These are phyloP conservation scores for Garrulus glandarius DNA, from an alignment of 2,797 vertebrate species.

Conservation along the genomic window DNA sequence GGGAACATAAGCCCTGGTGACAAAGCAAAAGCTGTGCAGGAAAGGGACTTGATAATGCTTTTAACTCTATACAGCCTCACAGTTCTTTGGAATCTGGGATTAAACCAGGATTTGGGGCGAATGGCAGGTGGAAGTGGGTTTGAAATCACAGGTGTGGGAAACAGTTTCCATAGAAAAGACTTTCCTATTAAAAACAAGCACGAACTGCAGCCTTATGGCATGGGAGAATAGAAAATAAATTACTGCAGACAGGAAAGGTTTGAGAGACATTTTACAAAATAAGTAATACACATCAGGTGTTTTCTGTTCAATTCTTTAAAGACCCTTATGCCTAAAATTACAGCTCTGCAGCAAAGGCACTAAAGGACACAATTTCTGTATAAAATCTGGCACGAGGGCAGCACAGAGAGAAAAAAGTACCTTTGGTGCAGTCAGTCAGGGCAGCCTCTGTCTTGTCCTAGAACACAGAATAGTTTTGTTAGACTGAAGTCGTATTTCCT, in stretches of 20 bases:
- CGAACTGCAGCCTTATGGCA: neutral
- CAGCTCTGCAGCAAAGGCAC: neutral
- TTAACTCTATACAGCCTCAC: neutral
- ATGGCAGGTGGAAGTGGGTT: neutral
- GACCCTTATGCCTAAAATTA: neutral
- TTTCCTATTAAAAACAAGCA: neutral
- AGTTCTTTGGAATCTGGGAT: neutral
- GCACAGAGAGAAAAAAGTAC: conserved; percentile 56
- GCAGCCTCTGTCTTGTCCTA: conserved; percentile 89
- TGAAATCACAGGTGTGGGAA: neutral
- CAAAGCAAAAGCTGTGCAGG: conserved; percentile 24
- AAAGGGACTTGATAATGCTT: neutral
- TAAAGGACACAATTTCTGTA: neutral
- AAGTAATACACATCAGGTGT: neutral
- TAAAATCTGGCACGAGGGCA: neutral
- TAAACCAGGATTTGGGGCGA: neutral
- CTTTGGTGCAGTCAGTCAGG: conserved; percentile 90
- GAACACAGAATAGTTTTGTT: conserved; percentile 13
- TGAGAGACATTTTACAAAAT: neutral
- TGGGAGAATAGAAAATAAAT: neutral
- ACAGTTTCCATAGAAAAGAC: neutral
- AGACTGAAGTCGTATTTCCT: neutral
- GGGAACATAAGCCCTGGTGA: neutral
- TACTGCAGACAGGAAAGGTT: neutral
- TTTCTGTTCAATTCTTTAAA: neutral